phyloP scores from a whole-genome alignment of 2,113 vertebrate genomes.

The Malurus cyaneus region DNA sequence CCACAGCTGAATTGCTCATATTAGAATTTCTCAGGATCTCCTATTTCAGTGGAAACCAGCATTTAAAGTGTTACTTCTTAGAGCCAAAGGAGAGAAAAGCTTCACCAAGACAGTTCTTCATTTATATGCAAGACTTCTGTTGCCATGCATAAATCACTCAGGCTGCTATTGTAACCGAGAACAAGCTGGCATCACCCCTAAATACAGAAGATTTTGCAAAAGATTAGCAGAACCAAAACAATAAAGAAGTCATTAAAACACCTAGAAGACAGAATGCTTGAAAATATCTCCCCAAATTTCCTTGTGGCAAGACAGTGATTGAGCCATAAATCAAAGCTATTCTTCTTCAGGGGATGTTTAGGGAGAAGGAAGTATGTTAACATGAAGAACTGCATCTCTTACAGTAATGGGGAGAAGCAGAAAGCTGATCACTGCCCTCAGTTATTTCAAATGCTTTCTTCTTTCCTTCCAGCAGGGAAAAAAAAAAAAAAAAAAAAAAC shows the following conservation, averaged over 20 bases:
- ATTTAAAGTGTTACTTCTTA: background rate
- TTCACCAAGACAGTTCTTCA: background rate
- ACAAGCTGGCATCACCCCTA: background rate
- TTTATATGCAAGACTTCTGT: background rate
- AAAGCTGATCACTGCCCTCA: background rate
- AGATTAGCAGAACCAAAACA: background rate
- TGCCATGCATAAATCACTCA: background rate
- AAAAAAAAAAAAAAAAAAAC: background rate
- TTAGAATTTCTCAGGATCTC: background rate
- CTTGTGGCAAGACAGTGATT: background rate
- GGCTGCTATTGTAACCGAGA: background rate
- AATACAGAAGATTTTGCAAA: background rate
- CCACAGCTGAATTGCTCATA: background rate
- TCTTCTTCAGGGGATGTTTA: background rate
- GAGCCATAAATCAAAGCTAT: background rate
- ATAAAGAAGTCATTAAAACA: background rate
- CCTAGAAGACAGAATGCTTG: background rate
- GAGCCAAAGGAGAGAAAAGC: background rate
- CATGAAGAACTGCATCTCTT: background rate
- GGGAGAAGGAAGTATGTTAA: background rate
- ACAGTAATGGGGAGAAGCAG: background rate
- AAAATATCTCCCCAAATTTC: background rate
- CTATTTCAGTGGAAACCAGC: background rate
- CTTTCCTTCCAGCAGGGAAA: background rate
- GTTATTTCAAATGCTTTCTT: background rate